phyloP scores from a whole-genome alignment of 64 coral and sea anemone species.

The Pachyseris speciosa region DNA sequence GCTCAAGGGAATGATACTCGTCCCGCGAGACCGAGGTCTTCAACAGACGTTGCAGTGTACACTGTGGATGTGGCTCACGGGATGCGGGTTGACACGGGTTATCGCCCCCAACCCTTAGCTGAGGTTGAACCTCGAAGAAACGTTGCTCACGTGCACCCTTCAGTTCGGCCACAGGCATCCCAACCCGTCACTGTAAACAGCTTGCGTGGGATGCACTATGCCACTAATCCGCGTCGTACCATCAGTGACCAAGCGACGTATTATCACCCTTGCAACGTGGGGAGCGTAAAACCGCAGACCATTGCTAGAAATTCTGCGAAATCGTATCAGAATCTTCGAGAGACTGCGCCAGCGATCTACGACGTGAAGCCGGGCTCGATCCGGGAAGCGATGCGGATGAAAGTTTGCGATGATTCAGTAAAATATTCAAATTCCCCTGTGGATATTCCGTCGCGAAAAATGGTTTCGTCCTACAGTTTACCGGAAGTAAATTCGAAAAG shows the following conservation, averaged over 20 bases:
- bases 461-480: conserved; percentile 39
- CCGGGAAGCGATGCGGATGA: neutral
- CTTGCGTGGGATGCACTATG: conserved; percentile 49
- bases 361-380: conserved; percentile 9
- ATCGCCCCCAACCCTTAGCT: conserved; percentile 9
- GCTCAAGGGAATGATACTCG: neutral
- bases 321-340: conserved; percentile 18
- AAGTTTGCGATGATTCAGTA: neutral
- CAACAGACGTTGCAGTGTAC: conserved; percentile 37
- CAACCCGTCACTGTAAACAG: conserved; percentile 66
- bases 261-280: neutral
- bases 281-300: conserved; percentile 2
- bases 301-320: neutral
- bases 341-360: neutral
- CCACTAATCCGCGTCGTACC: conserved; percentile 33
- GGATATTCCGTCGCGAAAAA: neutral
- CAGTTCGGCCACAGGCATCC: conserved; percentile 12
- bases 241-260: neutral
- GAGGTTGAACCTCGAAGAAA: conserved; percentile 8
- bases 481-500: conserved; percentile 31
- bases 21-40: conserved; percentile 25
- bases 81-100: conserved; percentile 12
- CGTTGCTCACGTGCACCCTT: conserved; percentile 27
- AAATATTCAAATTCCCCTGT: neutral
- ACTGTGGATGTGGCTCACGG: conserved; percentile 39